Conservation (phyloP, 2,797 vertebrate species). For the Oceanodroma leucorhoa region DNA sequence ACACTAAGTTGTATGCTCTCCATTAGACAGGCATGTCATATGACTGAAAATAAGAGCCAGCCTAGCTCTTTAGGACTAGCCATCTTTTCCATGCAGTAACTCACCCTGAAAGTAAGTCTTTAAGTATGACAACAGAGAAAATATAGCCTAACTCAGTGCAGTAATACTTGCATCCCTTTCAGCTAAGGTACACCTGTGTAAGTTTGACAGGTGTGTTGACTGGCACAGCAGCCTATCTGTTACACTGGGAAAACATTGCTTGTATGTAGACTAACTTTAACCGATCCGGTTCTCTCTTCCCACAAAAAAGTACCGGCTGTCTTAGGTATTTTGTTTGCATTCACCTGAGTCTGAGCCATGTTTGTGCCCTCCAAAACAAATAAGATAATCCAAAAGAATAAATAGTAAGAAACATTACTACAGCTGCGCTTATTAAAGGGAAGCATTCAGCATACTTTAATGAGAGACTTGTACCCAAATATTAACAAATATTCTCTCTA, state of each 20-base stretch:
- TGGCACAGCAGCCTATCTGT: background rate
- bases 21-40: background rate
- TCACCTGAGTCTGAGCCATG: background rate
- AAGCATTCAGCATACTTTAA: accelerated
- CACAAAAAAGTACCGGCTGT: background rate
- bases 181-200: background rate
- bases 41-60: background rate
- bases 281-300: background rate
- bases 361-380: background rate
- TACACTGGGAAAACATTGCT: background rate
- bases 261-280: accelerated
- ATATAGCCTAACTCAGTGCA: background rate
- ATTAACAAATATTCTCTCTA: background rate
- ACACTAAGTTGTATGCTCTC: background rate
- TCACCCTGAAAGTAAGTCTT: background rate
- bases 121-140: background rate
- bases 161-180: background rate
- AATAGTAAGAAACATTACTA: accelerated
- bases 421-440: background rate
- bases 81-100: background rate
- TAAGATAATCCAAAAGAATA: accelerated
- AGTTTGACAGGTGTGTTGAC: background rate
- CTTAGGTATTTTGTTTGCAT: background rate
- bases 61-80: background rate
- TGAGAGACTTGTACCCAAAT: background rate